Conservation (phyloP, 2,113 vertebrate genomes). For the Pyxicephalus adspersus region DNA sequence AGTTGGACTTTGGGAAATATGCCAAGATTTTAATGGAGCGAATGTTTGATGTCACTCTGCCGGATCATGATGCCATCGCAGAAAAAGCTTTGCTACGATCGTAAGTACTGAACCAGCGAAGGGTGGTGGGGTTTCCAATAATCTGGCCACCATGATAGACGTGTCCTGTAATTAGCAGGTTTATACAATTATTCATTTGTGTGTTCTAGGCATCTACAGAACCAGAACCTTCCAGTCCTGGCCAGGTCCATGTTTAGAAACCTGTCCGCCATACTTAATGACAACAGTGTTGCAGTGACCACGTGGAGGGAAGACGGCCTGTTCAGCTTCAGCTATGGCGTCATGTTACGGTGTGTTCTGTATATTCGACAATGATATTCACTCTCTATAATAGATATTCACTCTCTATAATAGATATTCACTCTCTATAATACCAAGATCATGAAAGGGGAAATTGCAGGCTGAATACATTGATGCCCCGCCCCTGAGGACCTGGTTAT, state of each 20-base stretch:
- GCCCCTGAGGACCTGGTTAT: too few relatives aligned
- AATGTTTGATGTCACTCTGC: slow-evolving; percentile 83
- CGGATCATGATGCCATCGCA: slow-evolving; percentile 64
- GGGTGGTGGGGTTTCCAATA: not conserved
- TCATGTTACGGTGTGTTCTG: slow-evolving; percentile 78
- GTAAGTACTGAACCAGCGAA: slow-evolving; percentile 67
- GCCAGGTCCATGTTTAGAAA: slow-evolving; percentile 72
- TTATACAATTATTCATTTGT: too few relatives aligned
- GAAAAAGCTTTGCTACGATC: slow-evolving; percentile 76
- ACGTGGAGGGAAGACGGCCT: slow-evolving; percentile 79
- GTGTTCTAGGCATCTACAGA: slow-evolving; percentile 74
- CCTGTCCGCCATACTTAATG: slow-evolving; percentile 71
- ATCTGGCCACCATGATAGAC: not conserved
- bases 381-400: too few relatives aligned
- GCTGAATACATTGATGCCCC: too few relatives aligned
- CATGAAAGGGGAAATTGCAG: too few relatives aligned
- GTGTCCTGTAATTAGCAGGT: not conserved
- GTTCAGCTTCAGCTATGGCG: slow-evolving; percentile 77
- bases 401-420: too few relatives aligned
- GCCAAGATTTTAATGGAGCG: slow-evolving; percentile 82
- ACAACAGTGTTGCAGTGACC: slow-evolving; percentile 59
- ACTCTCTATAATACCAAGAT: too few relatives aligned
- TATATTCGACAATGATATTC: too few relatives aligned
- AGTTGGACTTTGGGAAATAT: slow-evolving; percentile 79
- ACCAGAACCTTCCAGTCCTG: slow-evolving; percentile 69